Percentiles rank a stretch among this genome's conserved stretches.
Conservation (phyloP, 2,888 invertebrate species). For the Amitus sp. region DNA sequence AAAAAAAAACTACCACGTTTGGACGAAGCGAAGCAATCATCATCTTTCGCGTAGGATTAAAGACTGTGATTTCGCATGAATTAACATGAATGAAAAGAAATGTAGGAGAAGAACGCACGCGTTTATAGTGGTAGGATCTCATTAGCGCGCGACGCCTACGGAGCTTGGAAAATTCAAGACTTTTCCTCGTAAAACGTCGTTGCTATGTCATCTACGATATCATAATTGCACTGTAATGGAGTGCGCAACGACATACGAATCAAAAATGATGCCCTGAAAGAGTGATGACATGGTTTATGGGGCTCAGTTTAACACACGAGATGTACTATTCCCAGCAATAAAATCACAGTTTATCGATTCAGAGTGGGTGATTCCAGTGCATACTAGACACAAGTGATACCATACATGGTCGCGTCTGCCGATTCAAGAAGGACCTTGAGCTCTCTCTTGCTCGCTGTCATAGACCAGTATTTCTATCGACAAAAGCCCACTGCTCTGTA, state of each 20-base stretch:
- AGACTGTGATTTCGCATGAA: conserved; percentile 31
- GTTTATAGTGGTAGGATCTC: conserved; percentile 4
- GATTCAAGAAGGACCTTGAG: conserved; percentile 46
- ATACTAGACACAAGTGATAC: conserved; percentile 35
- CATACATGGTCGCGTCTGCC: conserved; percentile 52
- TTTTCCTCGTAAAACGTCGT: too few species aligned
- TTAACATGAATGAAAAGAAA: conserved; percentile 27
- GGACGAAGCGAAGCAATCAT: conserved; percentile 21
- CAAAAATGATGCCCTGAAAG: too few species aligned
- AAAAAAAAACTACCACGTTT: too few species aligned
- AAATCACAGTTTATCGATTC: conserved; percentile 28
- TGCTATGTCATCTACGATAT: too few species aligned
- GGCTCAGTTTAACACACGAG: too few species aligned
- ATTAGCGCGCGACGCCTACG: neutral
- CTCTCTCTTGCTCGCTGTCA: conserved; percentile 18
- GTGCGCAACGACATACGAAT: too few species aligned
- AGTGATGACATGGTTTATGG: too few species aligned
- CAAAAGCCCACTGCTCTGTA: conserved; percentile 17
- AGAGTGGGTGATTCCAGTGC: conserved; percentile 30
- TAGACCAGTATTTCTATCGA: conserved; percentile 16
- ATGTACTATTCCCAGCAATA: too few species aligned
- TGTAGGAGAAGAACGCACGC: conserved; percentile 22
- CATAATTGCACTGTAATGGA: too few species aligned
- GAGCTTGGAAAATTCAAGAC: too few species aligned
- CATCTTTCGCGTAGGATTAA: conserved; percentile 23